A percentile compares a stretch with the other conserved stretches of the same genome.
phyloP scores from a whole-genome alignment of 1,140 invertebrate genomes.

The Lethocerus indicus region DNA sequence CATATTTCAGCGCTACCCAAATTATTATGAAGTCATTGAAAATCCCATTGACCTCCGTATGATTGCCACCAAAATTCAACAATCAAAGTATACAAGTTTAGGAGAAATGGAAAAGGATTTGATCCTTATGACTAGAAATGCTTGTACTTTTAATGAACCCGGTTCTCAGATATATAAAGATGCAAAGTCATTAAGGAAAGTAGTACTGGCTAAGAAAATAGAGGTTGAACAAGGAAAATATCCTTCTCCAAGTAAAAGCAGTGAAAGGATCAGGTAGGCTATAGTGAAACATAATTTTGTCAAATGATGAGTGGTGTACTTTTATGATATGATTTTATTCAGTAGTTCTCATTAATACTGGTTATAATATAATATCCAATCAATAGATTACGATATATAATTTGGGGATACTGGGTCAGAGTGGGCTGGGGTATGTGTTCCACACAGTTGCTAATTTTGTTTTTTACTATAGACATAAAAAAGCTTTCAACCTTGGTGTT shows the following conservation, averaged over 20 bases:
- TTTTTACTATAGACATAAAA: too few relatives aligned
- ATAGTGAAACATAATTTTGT: too few relatives aligned
- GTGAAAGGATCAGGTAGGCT: conserved; percentile 35
- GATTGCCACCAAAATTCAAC: conserved; percentile 83
- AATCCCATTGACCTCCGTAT: conserved; percentile 89
- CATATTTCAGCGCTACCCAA: conserved; percentile 62
- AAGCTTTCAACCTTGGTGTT: too few relatives aligned
- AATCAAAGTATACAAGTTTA: conserved; percentile 53
- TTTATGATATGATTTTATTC: too few relatives aligned
- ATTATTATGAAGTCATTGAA: conserved; percentile 93
- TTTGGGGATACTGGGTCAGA: too few relatives aligned
- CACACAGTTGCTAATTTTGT: too few relatives aligned
- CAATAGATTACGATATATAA: too few relatives aligned
- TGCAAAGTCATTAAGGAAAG: conserved; percentile 74
- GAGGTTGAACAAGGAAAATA: conserved; percentile 43
- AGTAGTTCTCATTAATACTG: too few relatives aligned
- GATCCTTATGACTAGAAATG: conserved; percentile 82
- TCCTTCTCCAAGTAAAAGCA: conserved; percentile 27
- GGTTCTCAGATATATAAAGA: conserved; percentile 94
- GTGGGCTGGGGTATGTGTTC: too few relatives aligned
- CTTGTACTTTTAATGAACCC: conserved; percentile 90
- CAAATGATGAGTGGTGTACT: too few relatives aligned
- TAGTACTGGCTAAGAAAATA: conserved; percentile 40
- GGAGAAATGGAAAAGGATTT: conserved; percentile 83
- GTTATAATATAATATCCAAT: too few relatives aligned